Percentiles rank a stretch among this genome's conserved stretches.
Evolutionary conservation across 2,888 invertebrate genomes (phyloP).

Genomic region (Thysanoteuthis rhombus): DNA sequence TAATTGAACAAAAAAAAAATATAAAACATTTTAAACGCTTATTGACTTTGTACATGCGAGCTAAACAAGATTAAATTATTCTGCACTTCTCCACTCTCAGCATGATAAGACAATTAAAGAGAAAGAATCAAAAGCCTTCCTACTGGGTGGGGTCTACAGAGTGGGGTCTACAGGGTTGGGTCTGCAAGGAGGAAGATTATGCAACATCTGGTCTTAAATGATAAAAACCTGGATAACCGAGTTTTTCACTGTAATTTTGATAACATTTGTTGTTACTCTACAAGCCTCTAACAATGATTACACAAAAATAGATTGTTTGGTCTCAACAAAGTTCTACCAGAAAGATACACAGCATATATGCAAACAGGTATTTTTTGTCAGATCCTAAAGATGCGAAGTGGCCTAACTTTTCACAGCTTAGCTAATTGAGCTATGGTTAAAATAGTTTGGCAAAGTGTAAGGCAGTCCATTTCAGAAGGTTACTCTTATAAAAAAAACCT

Average conservation of each 20-base stretch:
- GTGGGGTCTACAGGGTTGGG: too few species aligned
- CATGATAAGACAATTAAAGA: neutral
- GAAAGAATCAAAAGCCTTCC: neutral
- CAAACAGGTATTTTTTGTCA: too few species aligned
- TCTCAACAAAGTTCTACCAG: neutral
- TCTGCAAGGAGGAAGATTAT: neutral
- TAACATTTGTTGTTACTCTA: neutral
- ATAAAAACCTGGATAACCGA: neutral
- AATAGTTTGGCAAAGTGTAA: too few species aligned
- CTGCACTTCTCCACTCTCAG: neutral
- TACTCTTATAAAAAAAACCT: too few species aligned
- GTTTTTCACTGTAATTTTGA: neutral
- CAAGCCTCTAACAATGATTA: neutral
- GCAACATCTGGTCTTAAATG: neutral
- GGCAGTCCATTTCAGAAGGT: too few species aligned
- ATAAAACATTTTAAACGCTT: neutral
- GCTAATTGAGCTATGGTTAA: too few species aligned
- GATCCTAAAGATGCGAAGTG: too few species aligned
- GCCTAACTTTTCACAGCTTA: too few species aligned
- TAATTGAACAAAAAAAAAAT: neutral
- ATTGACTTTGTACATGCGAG: neutral
- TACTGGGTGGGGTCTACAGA: neutral
- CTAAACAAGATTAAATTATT: neutral
- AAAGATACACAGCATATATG: neutral
- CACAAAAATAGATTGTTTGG: neutral